A percentile compares a stretch with the other conserved stretches of the same genome.
These are phyloP conservation scores for Gymnarchus niloticus DNA, from an alignment of 2,113 vertebrate species.

Conservation along the genomic window DNA sequence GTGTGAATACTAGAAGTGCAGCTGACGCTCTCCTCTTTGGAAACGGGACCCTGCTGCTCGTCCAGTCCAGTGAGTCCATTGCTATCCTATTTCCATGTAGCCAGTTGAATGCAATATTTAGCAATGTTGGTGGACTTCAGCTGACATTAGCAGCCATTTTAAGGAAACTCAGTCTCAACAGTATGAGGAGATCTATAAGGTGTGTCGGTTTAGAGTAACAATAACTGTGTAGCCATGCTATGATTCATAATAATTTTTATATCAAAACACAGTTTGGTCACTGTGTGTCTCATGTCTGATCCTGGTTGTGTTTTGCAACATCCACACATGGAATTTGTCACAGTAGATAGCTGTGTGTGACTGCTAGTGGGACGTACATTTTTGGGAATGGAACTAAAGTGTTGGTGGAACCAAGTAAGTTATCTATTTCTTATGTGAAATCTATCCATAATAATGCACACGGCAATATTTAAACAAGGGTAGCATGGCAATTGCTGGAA, in stretches of 20 bases:
- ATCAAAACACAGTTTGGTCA: background rate
- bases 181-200: too few species aligned
- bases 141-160: too few species aligned
- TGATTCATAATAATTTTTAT: too few species aligned
- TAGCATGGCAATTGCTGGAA: background rate
- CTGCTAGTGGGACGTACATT: background rate
- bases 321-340: background rate
- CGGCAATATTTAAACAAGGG: background rate
- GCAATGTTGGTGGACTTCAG: too few species aligned
- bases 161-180: too few species aligned
- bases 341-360: background rate
- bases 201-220: too few species aligned
- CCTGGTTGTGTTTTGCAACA: background rate
- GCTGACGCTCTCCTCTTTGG: background rate
- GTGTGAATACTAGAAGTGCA: background rate
- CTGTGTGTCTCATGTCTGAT: background rate
- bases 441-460: background rate
- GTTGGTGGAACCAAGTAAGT: constrained; percentile 17
- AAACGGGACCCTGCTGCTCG: background rate
- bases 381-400: constrained; percentile 37
- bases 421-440: background rate
- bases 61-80: background rate
- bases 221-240: too few species aligned
- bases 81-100: too few species aligned
- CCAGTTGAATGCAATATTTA: too few species aligned